Evolutionary conservation across 2,113 vertebrate genomes (phyloP).

Genomic region (Chaetorhynchus papuensis): DNA sequence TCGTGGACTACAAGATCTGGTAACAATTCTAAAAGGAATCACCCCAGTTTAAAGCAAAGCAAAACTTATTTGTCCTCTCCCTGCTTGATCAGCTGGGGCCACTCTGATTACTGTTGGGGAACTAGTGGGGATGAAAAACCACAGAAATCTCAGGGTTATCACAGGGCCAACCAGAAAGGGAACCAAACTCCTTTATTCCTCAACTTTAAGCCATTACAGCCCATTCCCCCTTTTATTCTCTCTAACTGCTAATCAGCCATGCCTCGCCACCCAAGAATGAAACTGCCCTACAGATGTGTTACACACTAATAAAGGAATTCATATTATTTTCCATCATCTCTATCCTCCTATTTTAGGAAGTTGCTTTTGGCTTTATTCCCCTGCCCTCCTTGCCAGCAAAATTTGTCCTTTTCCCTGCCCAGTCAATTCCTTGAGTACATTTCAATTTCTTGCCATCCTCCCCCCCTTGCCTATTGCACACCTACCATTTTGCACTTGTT

Average conservation of each 20-base stretch:
- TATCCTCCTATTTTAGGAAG: not conserved
- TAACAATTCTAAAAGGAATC: not conserved
- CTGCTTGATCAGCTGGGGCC: not conserved
- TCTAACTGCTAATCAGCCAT: not conserved
- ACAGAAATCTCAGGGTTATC: not conserved
- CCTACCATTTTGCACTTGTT: not conserved
- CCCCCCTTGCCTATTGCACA: not conserved
- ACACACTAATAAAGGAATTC: conserved; percentile 1
- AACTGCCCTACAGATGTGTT: not conserved
- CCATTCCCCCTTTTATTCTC: not conserved
- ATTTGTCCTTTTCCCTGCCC: not conserved
- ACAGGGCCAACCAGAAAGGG: not conserved
- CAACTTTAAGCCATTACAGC: not conserved
- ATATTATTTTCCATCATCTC: not conserved
- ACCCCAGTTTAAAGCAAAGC: not conserved
- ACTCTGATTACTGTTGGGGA: not conserved
- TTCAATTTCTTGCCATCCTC: not conserved
- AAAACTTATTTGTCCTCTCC: not conserved
- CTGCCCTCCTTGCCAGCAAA: not conserved
- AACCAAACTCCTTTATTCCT: not conserved
- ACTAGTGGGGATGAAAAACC: not conserved
- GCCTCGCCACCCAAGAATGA: not conserved
- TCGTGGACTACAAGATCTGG: not conserved
- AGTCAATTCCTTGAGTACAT: not conserved
- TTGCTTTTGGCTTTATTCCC: not conserved